Base-by-base conservation (phyloP, 2,113 vertebrate species). In the Neotragus pygmaeus region DNA sequence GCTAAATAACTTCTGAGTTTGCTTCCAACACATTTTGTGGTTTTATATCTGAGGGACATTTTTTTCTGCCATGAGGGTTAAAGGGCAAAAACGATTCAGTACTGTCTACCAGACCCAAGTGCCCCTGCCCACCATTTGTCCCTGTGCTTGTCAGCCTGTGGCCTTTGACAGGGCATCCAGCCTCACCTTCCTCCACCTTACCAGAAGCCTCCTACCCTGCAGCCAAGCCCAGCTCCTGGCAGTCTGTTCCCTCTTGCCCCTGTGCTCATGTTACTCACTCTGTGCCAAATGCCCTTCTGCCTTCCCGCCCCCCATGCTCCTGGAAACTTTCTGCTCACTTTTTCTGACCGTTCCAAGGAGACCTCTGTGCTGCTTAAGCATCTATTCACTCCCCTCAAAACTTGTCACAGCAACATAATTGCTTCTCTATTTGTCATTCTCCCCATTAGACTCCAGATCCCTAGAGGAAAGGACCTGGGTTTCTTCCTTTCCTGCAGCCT, bases 231-330 rank as follows among this genome's bases (percentile, higher is more conserved):
- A 47, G 82, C 30, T 4, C 70, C 80, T 14, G 14, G 5, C 33
- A 33, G 57, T 16, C 39, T 3, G 21, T 25, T 30, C 45, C 25
- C 43, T 73, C n/a, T 0, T 39, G 23, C 16, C 6, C 8, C 30
- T 28, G 5, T 9, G 45, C 28, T 36, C 21, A 17, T 0, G 3
- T 64, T 25, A 6, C 39, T 16, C 7, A 16, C 55, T 81, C 21
- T 36, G 28, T 23, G 11, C 3, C 11, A 25, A 75, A 33, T 0
- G 16, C 4, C 6, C 36, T 73, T 30, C 39, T 36, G 28, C 16
- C 21, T 7, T 5, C 62, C 30, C 1, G 4, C 23, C 53, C 53
- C 0, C 1, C 1, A 4, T 2, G 4, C 30, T 25, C n/a, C 25
- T 15, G 25, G 28, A 23, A 70, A 49, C 51, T 16, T 14, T 5